phyloP scores from a whole-genome alignment of 2,113 vertebrate genomes.

The Tichodroma muraria region DNA sequence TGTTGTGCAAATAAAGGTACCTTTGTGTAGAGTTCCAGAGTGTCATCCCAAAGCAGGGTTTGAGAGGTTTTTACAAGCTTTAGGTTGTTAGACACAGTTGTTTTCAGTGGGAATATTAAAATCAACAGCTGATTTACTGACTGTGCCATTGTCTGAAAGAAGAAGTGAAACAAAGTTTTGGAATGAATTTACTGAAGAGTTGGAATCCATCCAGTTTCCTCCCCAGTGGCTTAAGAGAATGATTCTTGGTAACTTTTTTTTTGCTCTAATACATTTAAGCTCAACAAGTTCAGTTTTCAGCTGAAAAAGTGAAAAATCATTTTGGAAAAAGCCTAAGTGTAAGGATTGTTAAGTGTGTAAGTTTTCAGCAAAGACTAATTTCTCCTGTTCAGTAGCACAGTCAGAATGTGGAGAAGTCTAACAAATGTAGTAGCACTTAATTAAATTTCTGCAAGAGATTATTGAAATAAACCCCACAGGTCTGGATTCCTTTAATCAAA shows the following conservation, averaged over 20 bases:
- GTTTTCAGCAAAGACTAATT: background rate
- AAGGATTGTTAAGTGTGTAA: background rate
- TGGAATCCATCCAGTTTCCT: slow-evolving; percentile 5
- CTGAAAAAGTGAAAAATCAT: background rate
- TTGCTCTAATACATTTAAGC: background rate
- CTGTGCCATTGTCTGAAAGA: background rate
- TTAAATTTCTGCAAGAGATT: background rate
- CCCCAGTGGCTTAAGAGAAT: background rate
- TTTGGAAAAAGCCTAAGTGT: background rate
- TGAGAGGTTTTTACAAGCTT: background rate
- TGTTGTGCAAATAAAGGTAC: background rate
- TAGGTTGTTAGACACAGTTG: background rate
- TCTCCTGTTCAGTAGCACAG: background rate
- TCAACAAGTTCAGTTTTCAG: background rate
- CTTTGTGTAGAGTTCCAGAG: background rate
- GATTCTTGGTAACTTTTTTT: background rate
- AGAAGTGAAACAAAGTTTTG: background rate
- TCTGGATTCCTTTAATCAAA: background rate
- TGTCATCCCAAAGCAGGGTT: background rate
- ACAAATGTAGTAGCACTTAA: background rate
- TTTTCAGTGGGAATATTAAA: slow-evolving; percentile 20
- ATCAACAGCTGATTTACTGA: background rate
- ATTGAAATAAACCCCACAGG: background rate
- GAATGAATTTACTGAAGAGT: background rate
- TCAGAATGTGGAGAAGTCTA: background rate